Base-by-base conservation (phyloP, 2,113 vertebrate genomes). In the Otus sunia region DNA sequence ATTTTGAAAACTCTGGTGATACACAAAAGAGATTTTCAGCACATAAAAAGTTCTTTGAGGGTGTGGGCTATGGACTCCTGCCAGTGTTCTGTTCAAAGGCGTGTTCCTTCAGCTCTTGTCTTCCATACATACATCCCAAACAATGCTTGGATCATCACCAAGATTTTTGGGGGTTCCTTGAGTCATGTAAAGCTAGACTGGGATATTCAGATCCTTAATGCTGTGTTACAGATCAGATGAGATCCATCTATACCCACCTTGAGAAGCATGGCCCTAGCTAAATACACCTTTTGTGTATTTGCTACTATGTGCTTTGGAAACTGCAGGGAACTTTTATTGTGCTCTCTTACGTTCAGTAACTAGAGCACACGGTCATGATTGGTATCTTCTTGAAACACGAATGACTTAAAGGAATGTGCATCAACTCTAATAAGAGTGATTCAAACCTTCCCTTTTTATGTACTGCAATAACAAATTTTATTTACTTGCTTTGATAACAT, bases 401-500 rank as follows among this genome's bases (percentile, higher is more conserved):
- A 92, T 80, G 16, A 74, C 88, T 85, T 84, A 94, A 73, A 90
- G 55, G 39, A 95, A 72, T 29, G 84, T 53, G 69, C 55, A 88
- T 62, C 67, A 72, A n/a, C 41, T 93, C 6, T 87, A 89, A 88
- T 30, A 76, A 34, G 68, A 73, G 73, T 74, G 58, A 93, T 90
- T 91, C 68, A 95, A 96, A 90, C 47, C 36, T 97, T 83, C 62
- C 73, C 52, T 95, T 97, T 96, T 94, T 95, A 92, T 96, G 68
- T 43, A 63, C 16, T 74, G 94, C 64, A 95, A 93, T 80, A 97
- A 56, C 8, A 95, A 56, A 69, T 91, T 74, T 80, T 95, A 95
- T 97, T 95, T 89, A 15, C 69, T 96, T 90, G 23, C 11, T 72
- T 90, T 95, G 82, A 90, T 81, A 79, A 59, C 58, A 76, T 94